Conservation (phyloP, 2,797 vertebrate genomes). For the Cryptoprocta ferox region DNA sequence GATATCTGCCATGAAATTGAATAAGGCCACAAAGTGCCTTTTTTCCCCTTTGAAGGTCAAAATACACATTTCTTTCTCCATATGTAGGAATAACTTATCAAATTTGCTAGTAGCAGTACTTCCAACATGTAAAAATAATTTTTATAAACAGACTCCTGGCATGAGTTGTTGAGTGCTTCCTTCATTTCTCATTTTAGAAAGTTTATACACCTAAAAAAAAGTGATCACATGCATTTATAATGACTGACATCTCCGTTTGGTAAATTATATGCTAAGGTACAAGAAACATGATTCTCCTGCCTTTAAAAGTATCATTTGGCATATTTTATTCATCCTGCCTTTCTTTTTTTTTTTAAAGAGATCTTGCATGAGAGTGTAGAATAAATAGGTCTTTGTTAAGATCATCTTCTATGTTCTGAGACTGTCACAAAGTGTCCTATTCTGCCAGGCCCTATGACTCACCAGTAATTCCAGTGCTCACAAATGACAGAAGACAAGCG, state of each 20-base stretch:
- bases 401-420: conserved; percentile 14
- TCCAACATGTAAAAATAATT: background rate
- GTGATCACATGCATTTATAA: background rate
- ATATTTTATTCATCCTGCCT: conserved; percentile 8
- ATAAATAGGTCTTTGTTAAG: conserved; percentile 52
- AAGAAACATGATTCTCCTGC: background rate
- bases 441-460: conserved; percentile 43
- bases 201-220: background rate
- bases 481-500: background rate
- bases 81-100: background rate
- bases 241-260: background rate
- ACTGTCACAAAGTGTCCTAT: background rate
- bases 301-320: background rate
- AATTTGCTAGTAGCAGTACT: background rate
- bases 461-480: background rate
- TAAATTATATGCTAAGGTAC: background rate
- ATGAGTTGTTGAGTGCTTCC: background rate
- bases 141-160: background rate
- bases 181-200: background rate
- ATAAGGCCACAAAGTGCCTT: background rate
- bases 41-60: background rate
- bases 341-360: background rate
- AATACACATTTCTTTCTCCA: background rate
- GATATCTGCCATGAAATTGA: background rate
- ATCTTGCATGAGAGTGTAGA: background rate